These are phyloP conservation scores for Hippopotamyrus pictus DNA, from an alignment of 2,797 vertebrate species.

Conservation along the genomic window DNA sequence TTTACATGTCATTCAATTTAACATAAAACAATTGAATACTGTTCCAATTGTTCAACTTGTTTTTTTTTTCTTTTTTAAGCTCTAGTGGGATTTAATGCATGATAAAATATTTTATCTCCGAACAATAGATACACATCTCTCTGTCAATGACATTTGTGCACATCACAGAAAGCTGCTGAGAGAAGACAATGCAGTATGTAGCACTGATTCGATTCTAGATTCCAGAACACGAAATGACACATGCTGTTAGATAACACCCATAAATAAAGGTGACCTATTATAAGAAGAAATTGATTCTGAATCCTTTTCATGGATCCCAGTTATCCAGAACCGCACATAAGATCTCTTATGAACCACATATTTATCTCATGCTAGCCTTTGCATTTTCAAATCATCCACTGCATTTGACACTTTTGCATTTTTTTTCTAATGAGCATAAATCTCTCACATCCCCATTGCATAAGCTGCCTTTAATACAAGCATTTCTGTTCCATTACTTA, in stretches of 20 bases:
- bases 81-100: not conserved
- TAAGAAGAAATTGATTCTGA: not conserved
- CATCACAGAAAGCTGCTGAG: not conserved
- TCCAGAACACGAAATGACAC: not conserved
- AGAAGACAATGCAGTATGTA: not conserved
- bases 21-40: not conserved
- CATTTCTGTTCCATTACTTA: conserved; percentile 3
- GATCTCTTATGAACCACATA: not conserved
- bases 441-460: not conserved
- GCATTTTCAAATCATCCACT: not conserved
- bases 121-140: not conserved
- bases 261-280: not conserved
- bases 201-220: not conserved
- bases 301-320: not conserved
- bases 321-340: not conserved
- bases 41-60: not conserved
- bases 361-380: not conserved
- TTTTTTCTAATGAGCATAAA: not conserved
- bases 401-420: not conserved
- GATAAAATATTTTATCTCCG: not conserved
- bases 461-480: conserved; percentile 8
- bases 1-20: not conserved
- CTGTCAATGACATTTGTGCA: not conserved
- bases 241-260: not conserved
- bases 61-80: not conserved